Conservation (phyloP, 2,888 invertebrate species). For the Caenorhabditis angaria region DNA sequence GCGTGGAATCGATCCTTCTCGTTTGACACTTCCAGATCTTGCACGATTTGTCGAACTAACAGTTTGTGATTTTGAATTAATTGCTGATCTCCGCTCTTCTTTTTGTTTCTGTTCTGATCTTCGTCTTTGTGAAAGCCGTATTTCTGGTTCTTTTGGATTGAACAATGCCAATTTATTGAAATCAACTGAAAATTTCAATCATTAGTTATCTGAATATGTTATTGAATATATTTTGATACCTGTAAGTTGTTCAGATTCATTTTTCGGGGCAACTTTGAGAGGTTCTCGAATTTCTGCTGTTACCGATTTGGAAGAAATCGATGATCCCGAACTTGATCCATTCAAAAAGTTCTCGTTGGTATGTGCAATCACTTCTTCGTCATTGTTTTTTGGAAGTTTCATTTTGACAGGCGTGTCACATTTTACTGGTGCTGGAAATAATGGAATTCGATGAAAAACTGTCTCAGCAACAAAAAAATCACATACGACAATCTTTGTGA, state of each 20-base stretch:
- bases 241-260: not conserved
- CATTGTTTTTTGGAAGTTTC: constrained; percentile 12
- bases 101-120: constrained; percentile 34
- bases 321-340: not conserved
- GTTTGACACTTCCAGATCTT: constrained; percentile 19
- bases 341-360: constrained; percentile 3
- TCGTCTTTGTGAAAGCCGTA: constrained; percentile 37
- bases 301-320: not conserved
- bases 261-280: constrained; percentile 23
- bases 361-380: not conserved
- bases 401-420: constrained; percentile 38
- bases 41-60: constrained; percentile 9
- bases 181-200: constrained; percentile 18
- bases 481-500: constrained; percentile 19
- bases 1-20: constrained; percentile 2
- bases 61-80: constrained; percentile 8
- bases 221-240: not conserved
- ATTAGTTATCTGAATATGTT: not conserved
- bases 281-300: constrained; percentile 15
- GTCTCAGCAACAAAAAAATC: not conserved
- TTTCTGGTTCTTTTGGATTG: constrained; percentile 31
- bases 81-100: constrained; percentile 18
- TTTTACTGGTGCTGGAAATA: constrained; percentile 23
- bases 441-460: not conserved
- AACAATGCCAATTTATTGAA: constrained; percentile 33